These are phyloP conservation scores for Argyrosomus regius DNA, from an alignment of 2,797 vertebrate species.

Conservation along the genomic window DNA sequence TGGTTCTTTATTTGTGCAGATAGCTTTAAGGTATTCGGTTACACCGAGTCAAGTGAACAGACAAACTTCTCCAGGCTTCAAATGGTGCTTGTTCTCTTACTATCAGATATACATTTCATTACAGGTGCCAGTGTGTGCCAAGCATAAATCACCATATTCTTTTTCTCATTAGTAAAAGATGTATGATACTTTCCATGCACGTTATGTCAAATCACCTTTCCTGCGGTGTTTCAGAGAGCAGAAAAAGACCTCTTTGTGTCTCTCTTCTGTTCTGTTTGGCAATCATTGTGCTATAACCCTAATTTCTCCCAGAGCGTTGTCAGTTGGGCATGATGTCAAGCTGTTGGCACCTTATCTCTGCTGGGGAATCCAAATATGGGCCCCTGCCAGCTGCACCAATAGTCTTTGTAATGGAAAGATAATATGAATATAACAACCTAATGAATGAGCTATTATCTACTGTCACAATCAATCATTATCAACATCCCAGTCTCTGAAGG, in stretches of 20 bases:
- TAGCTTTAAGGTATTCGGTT: not conserved
- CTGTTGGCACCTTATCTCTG: slow-evolving; percentile 67
- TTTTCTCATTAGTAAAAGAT: slow-evolving; percentile 13
- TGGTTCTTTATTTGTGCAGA: not conserved
- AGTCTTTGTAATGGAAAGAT: slow-evolving; percentile 54
- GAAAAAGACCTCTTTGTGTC: slow-evolving; percentile 32
- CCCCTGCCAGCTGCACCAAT: slow-evolving; percentile 46
- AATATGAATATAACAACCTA: slow-evolving; percentile 47
- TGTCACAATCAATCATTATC: slow-evolving; percentile 49
- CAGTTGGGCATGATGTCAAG: slow-evolving; percentile 65
- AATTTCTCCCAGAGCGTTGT: slow-evolving; percentile 55
- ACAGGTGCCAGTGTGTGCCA: slow-evolving; percentile 27
- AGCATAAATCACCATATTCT: slow-evolving; percentile 18
- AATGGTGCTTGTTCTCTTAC: slow-evolving; percentile 8
- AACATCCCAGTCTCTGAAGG: slow-evolving; percentile 22
- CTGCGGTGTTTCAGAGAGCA: slow-evolving; percentile 26
- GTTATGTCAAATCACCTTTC: slow-evolving; percentile 35
- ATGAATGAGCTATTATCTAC: slow-evolving; percentile 55
- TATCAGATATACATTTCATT: slow-evolving; percentile 36
- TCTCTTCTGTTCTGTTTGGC: slow-evolving; percentile 51
- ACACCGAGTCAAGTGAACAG: not conserved
- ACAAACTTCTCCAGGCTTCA: not conserved
- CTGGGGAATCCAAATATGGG: slow-evolving; percentile 60
- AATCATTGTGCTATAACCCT: slow-evolving; percentile 45
- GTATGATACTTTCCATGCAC: slow-evolving; percentile 30